Base-by-base conservation (phyloP, 2,888 invertebrate genomes). In the Onthophagus sagittarius region DNA sequence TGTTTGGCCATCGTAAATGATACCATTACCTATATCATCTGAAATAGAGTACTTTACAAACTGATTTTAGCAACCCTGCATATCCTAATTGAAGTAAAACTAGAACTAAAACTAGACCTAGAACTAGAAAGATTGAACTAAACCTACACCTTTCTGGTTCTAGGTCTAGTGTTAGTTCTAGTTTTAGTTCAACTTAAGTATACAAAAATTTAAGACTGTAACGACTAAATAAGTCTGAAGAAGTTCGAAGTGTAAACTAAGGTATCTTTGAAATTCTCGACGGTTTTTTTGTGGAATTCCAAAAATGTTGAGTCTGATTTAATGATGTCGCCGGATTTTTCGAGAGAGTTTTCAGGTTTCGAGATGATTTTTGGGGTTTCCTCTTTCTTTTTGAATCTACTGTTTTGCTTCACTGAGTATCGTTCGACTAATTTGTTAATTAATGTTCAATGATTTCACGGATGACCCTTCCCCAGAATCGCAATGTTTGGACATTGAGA, bases 391-490 rank as follows among this genome's bases (percentile, higher is more conserved):
- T 87, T 88, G 79, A 87, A 88, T 80, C 87, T 89, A 73, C 86
- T 86, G 64, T 88, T 88, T 74, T 89, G 89, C 79, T 86, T 89
- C 76, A 85, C 88, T 0, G 91, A 90, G 80, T 89, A 92, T 81
- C 90, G 90, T 81, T 91, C 89, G 39, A 92, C 88, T 23, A 92
- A 84, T 53, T 90, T 88, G 80, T 92, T 92, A 14, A 92, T 80
- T 79, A 76, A 86, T 87, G 2, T 89, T 87, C 23, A 88, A 85
- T 32, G 91, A 91, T 79, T 89, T 87, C n/a, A 91, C 88, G 2
- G 92, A 92, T 1, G 90, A 90, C 31, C 90, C 89, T 0, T 91
- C 91, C 67, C 91, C 92, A 6, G 91, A 91, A 83, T 92, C 92
- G 79, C 90, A 90, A 75, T 89, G 87, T 76, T 88, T 86, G 53